Base-by-base conservation (phyloP, 2,888 invertebrate genomes). In the Saturnia japonica region DNA sequence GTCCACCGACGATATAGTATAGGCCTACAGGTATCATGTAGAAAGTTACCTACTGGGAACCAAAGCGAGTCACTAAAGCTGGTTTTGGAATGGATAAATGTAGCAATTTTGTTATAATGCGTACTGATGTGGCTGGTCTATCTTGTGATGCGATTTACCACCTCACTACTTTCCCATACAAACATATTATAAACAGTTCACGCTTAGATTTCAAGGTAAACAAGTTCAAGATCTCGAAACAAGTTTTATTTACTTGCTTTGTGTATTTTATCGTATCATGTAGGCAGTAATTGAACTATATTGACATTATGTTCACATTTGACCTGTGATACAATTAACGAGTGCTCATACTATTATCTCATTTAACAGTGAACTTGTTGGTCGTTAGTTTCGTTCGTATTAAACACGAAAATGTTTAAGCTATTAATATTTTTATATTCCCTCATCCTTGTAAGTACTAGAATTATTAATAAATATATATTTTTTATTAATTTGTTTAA, bases 361-460 rank as follows among this genome's bases (percentile, higher is more conserved):
- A 68, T 68, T 69, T 72, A 54, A 25, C 40, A 51, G 70, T 47
- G 57, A 69, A 72, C 67, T 28, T 14, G 28, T 28, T 4, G 14
- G 16, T 28, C 28, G 16, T 28, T 25, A 28, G 28, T 28, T 9
- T 74, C 40, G 40, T 8, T 40, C 40, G 9, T 9, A 12, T 67
- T 54, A 68, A 19, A 22, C 40, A 28, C 64, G 14, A 70, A 72
- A 69, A 76, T 76, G 75, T 72, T 74, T 47, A 57, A 72, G 57
- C 51, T 16, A 45, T 12, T 72, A 64, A 60, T 71, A 67, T 45
- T 75, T 51, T 70, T 74, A 34, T 67, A 67, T 12, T 71, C 71
- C 25, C 62, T 72, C 66, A 14, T 75, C 66, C 74, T 70, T 73
- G 79, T 79, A 70, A 78, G 79, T 77, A 40, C n/a, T 54, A 22